Conservation (phyloP, 2,797 vertebrate genomes). For the Tangara arthus region DNA sequence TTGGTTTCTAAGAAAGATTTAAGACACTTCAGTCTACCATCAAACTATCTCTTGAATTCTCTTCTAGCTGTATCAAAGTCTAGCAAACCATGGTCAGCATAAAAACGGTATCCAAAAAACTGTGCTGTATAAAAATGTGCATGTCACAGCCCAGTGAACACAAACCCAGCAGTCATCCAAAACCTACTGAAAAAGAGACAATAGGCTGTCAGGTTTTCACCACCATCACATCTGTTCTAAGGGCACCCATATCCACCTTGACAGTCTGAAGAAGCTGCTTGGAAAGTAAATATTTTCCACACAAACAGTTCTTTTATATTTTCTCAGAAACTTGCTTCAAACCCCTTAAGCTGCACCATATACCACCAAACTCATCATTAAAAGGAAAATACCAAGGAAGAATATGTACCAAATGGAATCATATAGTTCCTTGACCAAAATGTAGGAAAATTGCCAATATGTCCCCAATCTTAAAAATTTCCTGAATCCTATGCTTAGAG, state of each 20-base stretch:
- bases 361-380: neutral
- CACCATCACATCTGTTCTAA: neutral
- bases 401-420: fast-evolving
- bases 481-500: neutral
- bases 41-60: neutral
- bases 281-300: neutral
- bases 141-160: neutral
- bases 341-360: neutral
- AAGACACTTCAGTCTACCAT: neutral
- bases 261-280: neutral
- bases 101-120: neutral
- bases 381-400: neutral
- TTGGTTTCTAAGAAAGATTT: neutral
- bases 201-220: neutral
- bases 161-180: neutral
- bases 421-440: neutral
- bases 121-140: neutral
- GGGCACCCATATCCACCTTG: neutral
- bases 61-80: neutral
- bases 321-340: neutral
- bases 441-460: neutral
- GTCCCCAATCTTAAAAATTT: neutral
- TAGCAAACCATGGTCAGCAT: neutral
- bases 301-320: neutral
- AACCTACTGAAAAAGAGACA: neutral